Evolutionary conservation across 2,888 invertebrate genomes (phyloP).

Genomic region (Crossocerus cetratus): DNA sequence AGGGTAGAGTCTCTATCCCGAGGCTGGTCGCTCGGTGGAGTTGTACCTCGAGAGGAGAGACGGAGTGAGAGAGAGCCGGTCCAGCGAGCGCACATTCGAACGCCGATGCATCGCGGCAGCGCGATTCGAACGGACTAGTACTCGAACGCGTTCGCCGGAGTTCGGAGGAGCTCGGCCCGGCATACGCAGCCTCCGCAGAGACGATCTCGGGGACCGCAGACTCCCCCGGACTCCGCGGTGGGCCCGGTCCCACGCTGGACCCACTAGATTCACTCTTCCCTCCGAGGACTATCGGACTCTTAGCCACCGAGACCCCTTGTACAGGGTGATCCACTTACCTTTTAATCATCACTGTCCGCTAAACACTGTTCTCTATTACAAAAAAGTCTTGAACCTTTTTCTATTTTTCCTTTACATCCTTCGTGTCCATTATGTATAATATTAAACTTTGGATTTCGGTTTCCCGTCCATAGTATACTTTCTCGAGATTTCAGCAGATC

Average conservation of each 20-base stretch:
- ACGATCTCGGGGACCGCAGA: conserved; percentile 27
- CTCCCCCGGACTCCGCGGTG: not conserved
- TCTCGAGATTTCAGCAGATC: too few relatives aligned
- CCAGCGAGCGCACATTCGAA: conserved; percentile 56
- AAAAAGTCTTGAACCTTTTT: too few relatives aligned
- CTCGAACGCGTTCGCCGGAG: conserved; percentile 52
- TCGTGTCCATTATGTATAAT: too few relatives aligned
- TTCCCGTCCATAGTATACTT: too few relatives aligned
- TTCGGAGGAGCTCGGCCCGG: conserved; percentile 49
- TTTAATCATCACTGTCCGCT: too few relatives aligned
- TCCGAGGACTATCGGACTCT: too few relatives aligned
- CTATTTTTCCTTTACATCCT: too few relatives aligned
- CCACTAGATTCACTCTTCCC: not conserved
- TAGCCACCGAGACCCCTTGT: too few relatives aligned
- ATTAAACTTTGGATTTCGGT: too few relatives aligned
- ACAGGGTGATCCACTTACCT: too few relatives aligned
- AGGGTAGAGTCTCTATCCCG: too few relatives aligned
- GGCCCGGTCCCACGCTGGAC: conserved; percentile 1
- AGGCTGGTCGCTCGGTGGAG: conserved; percentile 12
- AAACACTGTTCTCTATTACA: too few relatives aligned
- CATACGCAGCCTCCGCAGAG: conserved; percentile 18
- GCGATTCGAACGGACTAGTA: conserved; percentile 64
- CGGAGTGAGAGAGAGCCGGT: conserved; percentile 39
- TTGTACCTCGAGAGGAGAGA: conserved; percentile 26
- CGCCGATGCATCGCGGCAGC: conserved; percentile 63